Percentiles rank a stretch among this genome's conserved stretches.
Conservation (phyloP, 2,888 invertebrate genomes). For the Plemyria rubiginata region DNA sequence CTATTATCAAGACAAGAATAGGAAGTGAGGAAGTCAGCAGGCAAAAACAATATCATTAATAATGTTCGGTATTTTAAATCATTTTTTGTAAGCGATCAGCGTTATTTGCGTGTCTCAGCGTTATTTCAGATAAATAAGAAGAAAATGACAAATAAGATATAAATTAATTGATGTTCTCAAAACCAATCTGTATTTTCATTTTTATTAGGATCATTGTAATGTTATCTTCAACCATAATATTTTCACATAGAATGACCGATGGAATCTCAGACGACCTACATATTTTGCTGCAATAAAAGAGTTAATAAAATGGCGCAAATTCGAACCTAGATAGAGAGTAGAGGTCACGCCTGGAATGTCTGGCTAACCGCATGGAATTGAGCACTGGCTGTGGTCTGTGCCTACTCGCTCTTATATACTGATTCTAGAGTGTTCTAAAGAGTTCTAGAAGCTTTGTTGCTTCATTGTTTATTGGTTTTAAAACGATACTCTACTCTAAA, state of each 20-base stretch:
- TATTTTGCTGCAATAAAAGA: constrained; percentile 22
- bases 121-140: too few species aligned
- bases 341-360: constrained; percentile 34
- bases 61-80: too few species aligned
- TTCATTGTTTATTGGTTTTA: background rate
- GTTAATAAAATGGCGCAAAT: constrained; percentile 36
- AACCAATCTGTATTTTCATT: background rate
- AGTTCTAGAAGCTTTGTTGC: constrained; percentile 4
- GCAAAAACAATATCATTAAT: too few species aligned
- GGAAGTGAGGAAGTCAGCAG: too few species aligned
- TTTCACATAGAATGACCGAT: background rate
- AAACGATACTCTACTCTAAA: background rate
- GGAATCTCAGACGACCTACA: constrained; percentile 2
- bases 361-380: constrained; percentile 35
- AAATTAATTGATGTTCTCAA: too few species aligned
- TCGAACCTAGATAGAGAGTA: constrained; percentile 35
- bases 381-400: constrained; percentile 21
- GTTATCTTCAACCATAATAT: background rate
- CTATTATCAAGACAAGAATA: too few species aligned
- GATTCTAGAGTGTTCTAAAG: background rate
- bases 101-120: too few species aligned
- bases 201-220: background rate
- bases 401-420: constrained; percentile 11
- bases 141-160: too few species aligned
- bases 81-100: too few species aligned